Conservation (phyloP, 2,888 invertebrate genomes). For the Leptarthrus brevirostris region DNA sequence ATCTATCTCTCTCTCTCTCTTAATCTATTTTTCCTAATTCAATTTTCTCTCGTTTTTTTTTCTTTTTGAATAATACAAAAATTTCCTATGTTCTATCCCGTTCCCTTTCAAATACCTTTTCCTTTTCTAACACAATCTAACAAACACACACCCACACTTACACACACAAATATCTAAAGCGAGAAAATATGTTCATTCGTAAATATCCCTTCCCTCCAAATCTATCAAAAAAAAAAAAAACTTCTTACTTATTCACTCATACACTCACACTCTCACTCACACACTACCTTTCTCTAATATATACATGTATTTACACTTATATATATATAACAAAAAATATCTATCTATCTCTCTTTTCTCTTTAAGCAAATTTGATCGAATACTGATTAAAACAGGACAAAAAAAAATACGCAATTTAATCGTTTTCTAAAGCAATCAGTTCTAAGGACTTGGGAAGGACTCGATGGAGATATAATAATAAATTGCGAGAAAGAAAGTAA, state of each 20-base stretch:
- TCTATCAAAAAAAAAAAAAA: background rate
- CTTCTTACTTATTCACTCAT: background rate
- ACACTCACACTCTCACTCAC: background rate
- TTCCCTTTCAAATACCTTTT: background rate
- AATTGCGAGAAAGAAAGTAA: too few species aligned
- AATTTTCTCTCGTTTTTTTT: too few species aligned
- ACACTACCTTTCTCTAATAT: slow-evolving; percentile 14
- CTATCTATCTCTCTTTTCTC: slow-evolving; percentile 11
- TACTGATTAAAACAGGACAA: background rate
- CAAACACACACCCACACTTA: background rate
- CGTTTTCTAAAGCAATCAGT: too few species aligned
- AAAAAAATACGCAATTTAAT: background rate
- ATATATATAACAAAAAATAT: background rate
- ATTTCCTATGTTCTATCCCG: background rate
- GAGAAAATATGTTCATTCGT: slow-evolving; percentile 10
- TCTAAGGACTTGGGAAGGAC: too few species aligned
- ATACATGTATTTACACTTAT: slow-evolving; percentile 1
- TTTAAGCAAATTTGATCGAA: background rate
- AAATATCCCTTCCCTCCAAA: slow-evolving; percentile 29
- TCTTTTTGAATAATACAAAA: background rate
- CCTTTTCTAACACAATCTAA: background rate
- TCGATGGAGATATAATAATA: too few species aligned
- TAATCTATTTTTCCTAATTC: too few species aligned
- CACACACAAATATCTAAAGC: background rate
- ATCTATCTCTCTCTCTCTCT: too few species aligned